These are phyloP conservation scores for Mellilla xanthometata DNA, from an alignment of 2,888 invertebrate species.

Conservation along the genomic window DNA sequence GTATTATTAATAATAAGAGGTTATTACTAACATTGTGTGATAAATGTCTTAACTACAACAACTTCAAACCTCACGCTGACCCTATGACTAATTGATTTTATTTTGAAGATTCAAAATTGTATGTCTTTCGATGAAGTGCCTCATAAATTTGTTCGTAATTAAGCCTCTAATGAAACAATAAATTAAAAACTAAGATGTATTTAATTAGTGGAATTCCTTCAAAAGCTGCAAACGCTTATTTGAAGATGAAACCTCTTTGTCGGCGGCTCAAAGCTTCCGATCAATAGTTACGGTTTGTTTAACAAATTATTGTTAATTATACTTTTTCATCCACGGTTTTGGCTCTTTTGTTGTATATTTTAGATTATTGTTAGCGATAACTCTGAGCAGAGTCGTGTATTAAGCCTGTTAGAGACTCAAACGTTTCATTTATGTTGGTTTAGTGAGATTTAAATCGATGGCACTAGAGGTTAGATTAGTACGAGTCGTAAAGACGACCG, in stretches of 20 bases:
- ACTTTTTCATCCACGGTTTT: slow-evolving; percentile 45
- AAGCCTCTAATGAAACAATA: slow-evolving; percentile 1
- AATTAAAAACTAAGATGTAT: slow-evolving; percentile 1
- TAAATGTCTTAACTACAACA: too few species aligned
- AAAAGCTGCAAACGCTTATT: slow-evolving; percentile 29
- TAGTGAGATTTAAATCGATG: slow-evolving; percentile 10
- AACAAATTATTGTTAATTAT: slow-evolving; percentile 74
- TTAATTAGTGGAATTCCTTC: slow-evolving; percentile 28
- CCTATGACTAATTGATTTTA: too few species aligned
- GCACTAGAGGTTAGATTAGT: slow-evolving; percentile 20
- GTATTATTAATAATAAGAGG: too few species aligned
- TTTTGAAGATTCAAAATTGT: too few species aligned
- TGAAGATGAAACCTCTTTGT: slow-evolving; percentile 40
- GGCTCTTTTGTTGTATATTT: slow-evolving; percentile 31
- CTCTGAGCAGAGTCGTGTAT: slow-evolving; percentile 15
- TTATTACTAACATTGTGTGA: too few species aligned
- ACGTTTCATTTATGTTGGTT: not conserved
- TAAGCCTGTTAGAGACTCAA: slow-evolving; percentile 4
- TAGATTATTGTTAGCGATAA: slow-evolving; percentile 30
- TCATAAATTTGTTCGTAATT: too few species aligned
- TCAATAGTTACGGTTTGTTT: slow-evolving; percentile 61
- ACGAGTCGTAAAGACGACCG: slow-evolving; percentile 1
- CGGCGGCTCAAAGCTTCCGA: slow-evolving; percentile 59
- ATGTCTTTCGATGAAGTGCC: too few species aligned
- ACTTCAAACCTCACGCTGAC: too few species aligned